These are phyloP conservation scores for Synanceia verrucosa DNA, from an alignment of 2,797 vertebrate species.

Conservation along the genomic window DNA sequence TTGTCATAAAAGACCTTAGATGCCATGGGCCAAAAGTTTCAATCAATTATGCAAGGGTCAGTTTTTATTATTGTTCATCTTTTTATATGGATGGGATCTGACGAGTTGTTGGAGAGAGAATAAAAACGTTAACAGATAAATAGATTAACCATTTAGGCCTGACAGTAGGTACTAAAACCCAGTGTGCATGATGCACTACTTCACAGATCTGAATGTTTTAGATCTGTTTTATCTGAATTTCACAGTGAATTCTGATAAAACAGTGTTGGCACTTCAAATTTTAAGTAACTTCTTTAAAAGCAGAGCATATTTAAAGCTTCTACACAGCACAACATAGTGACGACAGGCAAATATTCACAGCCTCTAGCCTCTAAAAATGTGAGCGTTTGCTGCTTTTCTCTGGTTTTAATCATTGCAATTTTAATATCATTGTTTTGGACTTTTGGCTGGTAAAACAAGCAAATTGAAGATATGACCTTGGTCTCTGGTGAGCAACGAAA, in stretches of 20 bases:
- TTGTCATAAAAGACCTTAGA: not conserved
- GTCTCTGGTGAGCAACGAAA: not conserved
- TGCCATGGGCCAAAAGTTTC: not conserved
- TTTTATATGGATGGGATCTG: not conserved
- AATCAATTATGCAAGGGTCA: constrained; percentile 14
- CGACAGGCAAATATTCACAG: not conserved
- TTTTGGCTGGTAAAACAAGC: not conserved
- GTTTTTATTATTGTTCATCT: constrained; percentile 18
- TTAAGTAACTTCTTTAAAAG: no score
- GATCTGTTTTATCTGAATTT: no score
- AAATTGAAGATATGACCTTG: not conserved
- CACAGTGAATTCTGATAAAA: no score
- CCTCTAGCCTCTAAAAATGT: not conserved
- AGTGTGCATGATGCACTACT: not conserved
- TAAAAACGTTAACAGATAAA: constrained; percentile 1
- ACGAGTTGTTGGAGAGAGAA: not conserved
- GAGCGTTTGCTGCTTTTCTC: not conserved
- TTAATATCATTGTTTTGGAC: not conserved
- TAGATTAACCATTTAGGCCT: not conserved
- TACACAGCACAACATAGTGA: no score
- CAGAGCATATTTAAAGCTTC: no score
- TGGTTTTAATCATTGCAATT: not conserved
- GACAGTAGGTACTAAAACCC: not conserved
- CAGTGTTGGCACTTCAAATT: no score
- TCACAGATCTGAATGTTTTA: not conserved